Percentiles rank a stretch among this genome's conserved stretches.
Conservation (phyloP, 37 sponge, comb jelly and placozoan species). For the Crambe crambe region DNA sequence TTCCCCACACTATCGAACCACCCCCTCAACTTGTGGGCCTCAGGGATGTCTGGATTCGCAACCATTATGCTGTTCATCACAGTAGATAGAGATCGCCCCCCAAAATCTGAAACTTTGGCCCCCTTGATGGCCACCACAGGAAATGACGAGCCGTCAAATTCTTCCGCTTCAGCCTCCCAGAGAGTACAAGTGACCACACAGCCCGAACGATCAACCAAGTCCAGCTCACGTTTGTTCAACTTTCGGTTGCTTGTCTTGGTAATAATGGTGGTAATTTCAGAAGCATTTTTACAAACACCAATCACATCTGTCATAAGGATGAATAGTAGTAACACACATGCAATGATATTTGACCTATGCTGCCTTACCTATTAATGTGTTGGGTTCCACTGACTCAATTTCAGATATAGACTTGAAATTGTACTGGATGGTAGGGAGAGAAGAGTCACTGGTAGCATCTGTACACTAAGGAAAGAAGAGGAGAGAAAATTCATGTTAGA, state of each 20-base stretch:
- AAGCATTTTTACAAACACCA: conserved; percentile 71
- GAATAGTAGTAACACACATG: background rate
- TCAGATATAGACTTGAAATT: conserved; percentile 68
- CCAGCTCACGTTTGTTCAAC: conserved; percentile 77
- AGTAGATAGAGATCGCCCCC: conserved; percentile 69
- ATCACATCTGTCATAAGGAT: conserved; percentile 68
- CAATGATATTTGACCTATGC: too few species aligned
- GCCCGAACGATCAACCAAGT: conserved; percentile 77
- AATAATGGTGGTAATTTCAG: conserved; percentile 60
- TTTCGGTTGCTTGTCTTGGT: conserved; percentile 50
- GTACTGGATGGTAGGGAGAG: conserved; percentile 66
- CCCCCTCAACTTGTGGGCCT: conserved; percentile 79
- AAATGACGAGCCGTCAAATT: conserved; percentile 54
- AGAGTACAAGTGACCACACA: conserved; percentile 67
- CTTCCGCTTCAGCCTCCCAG: conserved; percentile 87
- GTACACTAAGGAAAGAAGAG: conserved; percentile 58
- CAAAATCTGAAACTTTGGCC: conserved; percentile 89
- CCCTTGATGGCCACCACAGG: conserved; percentile 86
- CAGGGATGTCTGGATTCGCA: conserved; percentile 76
- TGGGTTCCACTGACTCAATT: conserved; percentile 52
- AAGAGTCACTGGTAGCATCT: conserved; percentile 19
- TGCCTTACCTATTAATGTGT: conserved; percentile 77
- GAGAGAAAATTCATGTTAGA: background rate
- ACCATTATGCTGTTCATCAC: conserved; percentile 26
- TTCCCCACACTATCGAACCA: conserved; percentile 83